Evolutionary conservation across 1,140 invertebrate genomes (phyloP), one percentile per base, ranked within the genome.

Genomic region (Monomorium pharaonis): DNA sequence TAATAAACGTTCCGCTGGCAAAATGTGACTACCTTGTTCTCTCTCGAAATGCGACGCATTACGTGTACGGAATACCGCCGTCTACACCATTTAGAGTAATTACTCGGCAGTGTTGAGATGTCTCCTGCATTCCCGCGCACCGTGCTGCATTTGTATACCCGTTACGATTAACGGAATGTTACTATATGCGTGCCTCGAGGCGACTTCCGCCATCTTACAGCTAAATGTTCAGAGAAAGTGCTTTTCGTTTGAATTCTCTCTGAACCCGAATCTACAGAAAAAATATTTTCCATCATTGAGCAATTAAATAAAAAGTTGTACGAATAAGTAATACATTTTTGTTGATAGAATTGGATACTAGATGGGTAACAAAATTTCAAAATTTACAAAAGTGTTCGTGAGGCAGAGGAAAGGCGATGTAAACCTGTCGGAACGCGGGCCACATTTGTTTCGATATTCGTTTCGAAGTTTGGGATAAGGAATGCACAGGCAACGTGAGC

Each of bases 21-120:
- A 83, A 83, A 83, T 74, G 54, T 74, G 78, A 74, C 78, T 74
- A 58, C 51, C 78, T 83, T 70, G 78, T 83, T 81, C 78, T 58
- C 78, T 27, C 78, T 83, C 78, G 78, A 83, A 83, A 83, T 58
- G 78, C 78, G 49, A 83, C 51, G 78, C 78, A 72, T 83, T 83
- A 81, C 78, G 78, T 81, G 65, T 81, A 72, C 67, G 78, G 78
- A 81, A 81, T 81, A 81, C 65, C 78, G 51, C 42, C 78, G 78
- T 83, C 78, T 72, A 58, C 37, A 77, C 81, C 72, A 77, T 84
- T 84, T 84, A 63, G 72, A 84, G 47, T 84, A 84, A 84, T 84
- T 84, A 84, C 72, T 75, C 81, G 56, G 16, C 81, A 77, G 56
- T 77, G 72, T 77, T 54, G 81, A 75, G 81, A 77, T 77, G 81